Base-by-base conservation (phyloP, 2,113 vertebrate genomes). In the Lontra canadensis region DNA sequence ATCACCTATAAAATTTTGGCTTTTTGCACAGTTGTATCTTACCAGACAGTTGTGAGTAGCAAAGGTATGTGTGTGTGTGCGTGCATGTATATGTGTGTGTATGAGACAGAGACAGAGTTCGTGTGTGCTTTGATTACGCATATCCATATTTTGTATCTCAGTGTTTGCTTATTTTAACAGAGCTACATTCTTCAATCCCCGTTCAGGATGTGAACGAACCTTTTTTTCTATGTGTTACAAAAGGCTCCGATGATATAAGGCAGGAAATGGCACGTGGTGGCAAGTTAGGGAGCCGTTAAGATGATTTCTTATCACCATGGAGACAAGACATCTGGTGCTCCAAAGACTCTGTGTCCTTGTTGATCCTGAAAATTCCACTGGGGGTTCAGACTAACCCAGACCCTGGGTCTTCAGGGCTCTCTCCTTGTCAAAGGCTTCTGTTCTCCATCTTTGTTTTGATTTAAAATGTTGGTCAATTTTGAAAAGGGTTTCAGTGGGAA, bases 301-400 rank as follows among this genome's bases (percentile, higher is more conserved):
- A 44, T 17, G 14, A 55, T 18, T n/a, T 34, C 7, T 73, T 55
- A 42, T 69, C 20, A 57, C 69, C 57, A 26, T 1, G 2, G 55
- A 74, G 25, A 4, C 26, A 11, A 36, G 63, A 23, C 17, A 65
- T 29, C 57, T 18, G 25, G 15, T 6, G 34, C 52, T 73, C 17
- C 8, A 3, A 5, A 9, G 12, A 14, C 29, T 29, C 20, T 2
- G 17, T 59, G 14, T 15, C 20, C 34, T 67, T 10, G 0, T 12
- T 18, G 7, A 31, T 39, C 80, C 36, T 31, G 21, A 73, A n/a
- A 44, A 7, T 69, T 36, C 55, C 18, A 2, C 0, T 8, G 39
- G 14, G 12, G 36, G 25, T 44, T 65, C 23, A 44, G 59, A 34
- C 14, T 42, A 29, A 10, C 39, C n/a, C 6, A 17, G 52, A n/a